These are phyloP conservation scores for Crocidura indochinensis DNA, from an alignment of 2,797 vertebrate genomes.

Conservation along the genomic window DNA sequence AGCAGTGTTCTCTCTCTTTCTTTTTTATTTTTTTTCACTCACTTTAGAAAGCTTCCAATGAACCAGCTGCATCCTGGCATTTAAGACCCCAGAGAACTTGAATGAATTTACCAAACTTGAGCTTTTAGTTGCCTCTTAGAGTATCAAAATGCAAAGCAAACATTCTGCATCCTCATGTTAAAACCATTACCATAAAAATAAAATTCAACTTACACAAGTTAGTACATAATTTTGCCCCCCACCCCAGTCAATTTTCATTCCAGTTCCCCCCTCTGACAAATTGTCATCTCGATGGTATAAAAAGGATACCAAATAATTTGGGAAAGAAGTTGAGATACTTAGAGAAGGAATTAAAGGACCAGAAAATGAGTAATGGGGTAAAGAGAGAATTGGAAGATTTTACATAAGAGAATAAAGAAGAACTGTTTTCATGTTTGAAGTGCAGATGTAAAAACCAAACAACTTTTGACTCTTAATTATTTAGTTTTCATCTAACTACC, in stretches of 20 bases:
- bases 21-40: conserved; percentile 30
- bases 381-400: no score
- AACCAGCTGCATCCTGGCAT: not conserved
- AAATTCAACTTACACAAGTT: not conserved
- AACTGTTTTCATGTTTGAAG: not conserved
- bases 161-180: not conserved
- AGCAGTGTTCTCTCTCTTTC: not conserved
- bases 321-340: not conserved
- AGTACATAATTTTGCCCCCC: not conserved
- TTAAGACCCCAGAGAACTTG: conserved; percentile 24
- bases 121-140: not conserved
- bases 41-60: not conserved
- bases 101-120: not conserved
- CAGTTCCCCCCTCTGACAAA: not conserved
- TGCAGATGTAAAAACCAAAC: not conserved
- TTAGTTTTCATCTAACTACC: not conserved
- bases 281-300: not conserved
- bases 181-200: not conserved
- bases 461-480: not conserved
- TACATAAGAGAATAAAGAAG: not conserved
- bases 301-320: not conserved
- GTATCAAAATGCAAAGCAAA: not conserved
- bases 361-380: no score
- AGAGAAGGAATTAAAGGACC: no score
- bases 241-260: not conserved